Evolutionary conservation across 2,113 vertebrate species (phyloP), one percentile per base, ranked within the genome.

Genomic region (Rhineura floridana): DNA sequence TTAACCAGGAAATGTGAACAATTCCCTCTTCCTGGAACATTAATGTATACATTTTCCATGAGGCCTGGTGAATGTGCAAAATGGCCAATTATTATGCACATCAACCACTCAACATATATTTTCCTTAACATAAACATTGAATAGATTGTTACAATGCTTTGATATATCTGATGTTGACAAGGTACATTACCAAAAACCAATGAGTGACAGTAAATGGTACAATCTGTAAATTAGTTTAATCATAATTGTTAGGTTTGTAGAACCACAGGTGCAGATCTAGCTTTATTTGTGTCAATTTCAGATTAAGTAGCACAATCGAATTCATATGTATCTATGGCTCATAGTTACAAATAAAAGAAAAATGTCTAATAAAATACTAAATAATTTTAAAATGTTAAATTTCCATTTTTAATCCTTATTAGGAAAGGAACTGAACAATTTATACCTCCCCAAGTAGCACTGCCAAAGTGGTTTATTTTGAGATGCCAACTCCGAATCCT

Each of bases 401-500:
- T 70, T 87, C 52, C 89, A 0, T 72, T 1, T 21, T 88, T 67
- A 77, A 55, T n/a, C 12, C 30, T 82, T 90, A 33, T 23, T n/a
- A 69, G 63, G 36, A 62, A 10, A 19, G 8, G 3, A 96, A 77
- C 25, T 50, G 90, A 91, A 30, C 69, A 93, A 52, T 52, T 90
- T 28, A n/a, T 96, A 99, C 99, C 99, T 98, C 93, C 99, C 99
- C 94, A 99, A 96, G 96, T 99, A 99, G 96, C 99, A 99, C 94
- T 99, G 99, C 99, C 99, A 99, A 70, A 99, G 98, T 0, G 99
- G 98, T 93, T 99, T 99, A 96, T 99, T 99, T 95, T 99, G 99
- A 78, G 98, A 97, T 19, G 99, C 99, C 96, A 99, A 86, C 94
- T 99, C 99, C 0, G 99, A 99, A 95, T 99, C 99, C 94, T 99